phyloP scores from a whole-genome alignment of 2,113 vertebrate species.

The Leucopsar rothschildi region DNA sequence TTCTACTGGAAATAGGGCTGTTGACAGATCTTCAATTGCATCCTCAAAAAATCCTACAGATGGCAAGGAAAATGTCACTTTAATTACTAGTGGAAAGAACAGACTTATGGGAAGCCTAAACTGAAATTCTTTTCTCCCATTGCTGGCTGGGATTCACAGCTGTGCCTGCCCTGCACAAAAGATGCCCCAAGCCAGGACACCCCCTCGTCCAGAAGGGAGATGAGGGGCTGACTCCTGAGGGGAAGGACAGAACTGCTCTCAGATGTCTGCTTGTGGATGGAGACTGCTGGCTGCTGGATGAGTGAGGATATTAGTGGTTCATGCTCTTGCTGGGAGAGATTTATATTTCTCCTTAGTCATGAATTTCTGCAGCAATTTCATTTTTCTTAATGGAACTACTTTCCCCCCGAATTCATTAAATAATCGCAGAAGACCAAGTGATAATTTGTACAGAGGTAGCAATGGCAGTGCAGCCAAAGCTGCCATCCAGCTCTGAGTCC shows the following conservation, averaged over 20 bases:
- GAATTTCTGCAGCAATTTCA: background rate
- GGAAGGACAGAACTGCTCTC: background rate
- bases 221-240: rapidly evolving
- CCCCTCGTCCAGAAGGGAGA: background rate
- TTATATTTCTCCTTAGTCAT: background rate
- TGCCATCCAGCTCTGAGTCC: background rate
- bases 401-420: background rate
- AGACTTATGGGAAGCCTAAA: background rate
- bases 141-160: background rate
- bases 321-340: background rate
- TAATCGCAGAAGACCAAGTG: background rate
- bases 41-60: conserved; percentile 36
- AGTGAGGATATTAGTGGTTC: background rate
- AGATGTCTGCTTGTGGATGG: background rate
- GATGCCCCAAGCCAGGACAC: background rate
- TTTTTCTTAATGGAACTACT: background rate
- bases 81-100: conserved; percentile 29
- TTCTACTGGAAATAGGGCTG: conserved; percentile 4
- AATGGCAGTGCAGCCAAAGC: background rate
- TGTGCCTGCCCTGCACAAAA: background rate
- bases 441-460: background rate
- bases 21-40: conserved; percentile 18
- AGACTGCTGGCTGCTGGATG: background rate
- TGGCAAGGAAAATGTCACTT: conserved; percentile 51
- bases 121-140: background rate